These are phyloP conservation scores for Corythornis madagascariensis DNA, from an alignment of 2,113 vertebrate species.

Conservation along the genomic window DNA sequence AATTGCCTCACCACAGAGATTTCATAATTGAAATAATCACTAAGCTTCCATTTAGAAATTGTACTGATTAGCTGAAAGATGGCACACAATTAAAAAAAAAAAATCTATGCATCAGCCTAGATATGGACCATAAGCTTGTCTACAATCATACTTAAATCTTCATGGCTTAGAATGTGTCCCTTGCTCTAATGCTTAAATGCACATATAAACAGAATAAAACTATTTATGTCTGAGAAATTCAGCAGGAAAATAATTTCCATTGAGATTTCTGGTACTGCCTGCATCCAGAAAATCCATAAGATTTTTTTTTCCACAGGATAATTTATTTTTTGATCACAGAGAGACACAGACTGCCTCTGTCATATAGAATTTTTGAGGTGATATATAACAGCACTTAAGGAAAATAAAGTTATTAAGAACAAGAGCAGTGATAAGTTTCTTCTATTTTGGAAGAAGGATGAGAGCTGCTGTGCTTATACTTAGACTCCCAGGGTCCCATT, in stretches of 20 bases:
- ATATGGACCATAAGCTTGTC: neutral
- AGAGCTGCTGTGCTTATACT: neutral
- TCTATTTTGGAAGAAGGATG: neutral
- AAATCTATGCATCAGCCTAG: neutral
- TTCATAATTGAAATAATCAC: conserved; percentile 21
- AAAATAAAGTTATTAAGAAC: neutral
- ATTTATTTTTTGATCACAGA: neutral
- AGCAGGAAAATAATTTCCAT: neutral
- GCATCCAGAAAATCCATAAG: neutral
- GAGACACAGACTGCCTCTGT: neutral
- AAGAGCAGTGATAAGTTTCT: neutral
- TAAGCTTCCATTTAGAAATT: conserved; percentile 47
- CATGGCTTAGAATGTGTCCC: neutral
- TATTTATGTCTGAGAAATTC: neutral
- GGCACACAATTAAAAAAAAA: neutral
- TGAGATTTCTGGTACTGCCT: neutral
- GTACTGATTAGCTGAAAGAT: conserved; percentile 40
- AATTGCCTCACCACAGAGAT: conserved; percentile 68
- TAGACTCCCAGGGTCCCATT: neutral
- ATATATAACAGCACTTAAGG: neutral
- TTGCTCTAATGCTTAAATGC: conserved; percentile 5
- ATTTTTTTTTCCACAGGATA: neutral
- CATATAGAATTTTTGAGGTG: neutral
- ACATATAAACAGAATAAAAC: neutral
- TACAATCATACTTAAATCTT: neutral